Base-by-base conservation (phyloP, 2,888 invertebrate genomes). In the Meghimatium bilineatum region DNA sequence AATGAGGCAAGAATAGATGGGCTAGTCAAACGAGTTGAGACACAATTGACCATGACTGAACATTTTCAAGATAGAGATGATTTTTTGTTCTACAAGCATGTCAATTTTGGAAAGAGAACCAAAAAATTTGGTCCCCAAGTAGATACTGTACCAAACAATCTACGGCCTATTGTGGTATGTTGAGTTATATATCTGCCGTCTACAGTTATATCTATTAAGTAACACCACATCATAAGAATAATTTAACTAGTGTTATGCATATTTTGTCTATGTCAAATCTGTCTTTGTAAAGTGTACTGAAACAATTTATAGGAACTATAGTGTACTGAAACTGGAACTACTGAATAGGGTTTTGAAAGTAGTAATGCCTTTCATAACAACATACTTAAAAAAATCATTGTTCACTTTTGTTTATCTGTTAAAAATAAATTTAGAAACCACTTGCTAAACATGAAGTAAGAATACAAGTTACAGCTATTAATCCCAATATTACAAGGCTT, bases 1-100 rank as follows among this genome's bases (percentile, higher is more conserved):
- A 89, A 94, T 90, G 91, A 93, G 86, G 95, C 96, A 0, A 95
- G 97, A 3, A 92, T 96, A 12, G 97, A 97, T 91, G 96, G 96
- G 6, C 94, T 97, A 63, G 93, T 90, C 38, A 92, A 92, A 80
- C 87, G 93, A 49, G 90, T 91, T n/a, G 93, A 94, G 86, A 93
- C 92, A 10, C 91, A 92, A 0, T 85, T 88, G 44, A 91, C 91
- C 80, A 93, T 94, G 93, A 92, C 91, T 3, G 93, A 94, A 85
- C 91, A 93, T 82, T 94, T 90, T 83, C 85, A 87, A 38, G 90
- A 93, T 82, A 86, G 94, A 71, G 92, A 92, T 81, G 94, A 94
- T 87, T 93, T 91, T 87, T 88, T 93, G 60, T 92, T 89, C 86
- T 94, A 91, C 87, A 91, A 93, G 83, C 89, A 92, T 86, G 91